A percentile compares a stretch with the other conserved stretches of the same genome.
phyloP scores from a whole-genome alignment of 2,888 invertebrate genomes.

The Lissonota sp. region DNA sequence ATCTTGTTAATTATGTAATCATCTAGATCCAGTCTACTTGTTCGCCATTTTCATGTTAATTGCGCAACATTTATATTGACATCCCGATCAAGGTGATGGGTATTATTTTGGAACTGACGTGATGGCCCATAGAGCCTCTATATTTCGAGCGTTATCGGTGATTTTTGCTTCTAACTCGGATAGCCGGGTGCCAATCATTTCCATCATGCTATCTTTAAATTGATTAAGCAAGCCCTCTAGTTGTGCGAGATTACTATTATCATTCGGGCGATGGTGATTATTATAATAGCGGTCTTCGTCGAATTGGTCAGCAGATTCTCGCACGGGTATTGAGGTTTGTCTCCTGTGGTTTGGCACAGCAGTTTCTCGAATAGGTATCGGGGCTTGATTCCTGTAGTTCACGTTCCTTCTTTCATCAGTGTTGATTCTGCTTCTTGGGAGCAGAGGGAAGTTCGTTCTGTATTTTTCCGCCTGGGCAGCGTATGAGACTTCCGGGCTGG shows the following conservation, averaged over 20 bases:
- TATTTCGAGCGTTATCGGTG: too few relatives aligned
- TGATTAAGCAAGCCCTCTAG: too few relatives aligned
- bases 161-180: too few relatives aligned
- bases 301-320: not conserved
- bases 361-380: not conserved
- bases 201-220: too few relatives aligned
- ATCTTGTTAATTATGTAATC: constrained; percentile 13
- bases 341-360: too few relatives aligned
- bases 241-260: too few relatives aligned
- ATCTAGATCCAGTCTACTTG: not conserved
- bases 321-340: too few relatives aligned
- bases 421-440: constrained; percentile 12
- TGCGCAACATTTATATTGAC: not conserved
- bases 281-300: too few relatives aligned
- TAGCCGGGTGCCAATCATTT: too few relatives aligned
- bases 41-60: constrained; percentile 15
- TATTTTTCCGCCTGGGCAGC: not conserved
- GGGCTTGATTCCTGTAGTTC: not conserved
- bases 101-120: too few relatives aligned
- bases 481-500: not conserved
- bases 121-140: too few relatives aligned
- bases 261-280: too few relatives aligned
- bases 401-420: not conserved
- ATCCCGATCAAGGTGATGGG: not conserved
- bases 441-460: not conserved